These are phyloP conservation scores for Pseudomyrmex concolor DNA, from an alignment of 1,140 invertebrate species.

Conservation along the genomic window DNA sequence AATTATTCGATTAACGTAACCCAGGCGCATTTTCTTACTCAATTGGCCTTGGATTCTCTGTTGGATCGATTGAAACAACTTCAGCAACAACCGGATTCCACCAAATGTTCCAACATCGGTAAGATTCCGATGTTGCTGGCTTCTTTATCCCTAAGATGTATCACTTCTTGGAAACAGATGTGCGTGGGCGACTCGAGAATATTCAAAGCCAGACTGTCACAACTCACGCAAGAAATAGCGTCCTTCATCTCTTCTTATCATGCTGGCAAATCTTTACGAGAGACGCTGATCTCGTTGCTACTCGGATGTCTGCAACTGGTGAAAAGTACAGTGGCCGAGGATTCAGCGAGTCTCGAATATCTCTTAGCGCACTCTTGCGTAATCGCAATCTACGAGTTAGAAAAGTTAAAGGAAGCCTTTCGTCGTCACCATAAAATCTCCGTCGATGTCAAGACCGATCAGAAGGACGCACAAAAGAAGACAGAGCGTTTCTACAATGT, in stretches of 20 bases:
- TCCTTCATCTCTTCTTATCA: conserved; percentile 74
- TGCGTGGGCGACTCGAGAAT: conserved; percentile 74
- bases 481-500: conserved; percentile 37
- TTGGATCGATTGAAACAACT: conserved; percentile 75
- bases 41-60: conserved; percentile 76
- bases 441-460: conserved; percentile 17
- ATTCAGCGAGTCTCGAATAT: conserved; percentile 78
- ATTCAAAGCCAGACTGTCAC: conserved; percentile 76
- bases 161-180: conserved; percentile 78
- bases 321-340: conserved; percentile 73
- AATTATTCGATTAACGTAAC: conserved; percentile 72
- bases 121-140: conserved; percentile 80
- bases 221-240: conserved; percentile 79
- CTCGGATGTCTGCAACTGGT: conserved; percentile 81
- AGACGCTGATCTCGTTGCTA: conserved; percentile 79
- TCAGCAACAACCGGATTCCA: conserved; percentile 39
- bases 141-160: conserved; percentile 80
- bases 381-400: conserved; percentile 76
- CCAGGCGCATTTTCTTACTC: conserved; percentile 77
- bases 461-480: conserved; percentile 48
- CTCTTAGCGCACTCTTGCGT: conserved; percentile 78
- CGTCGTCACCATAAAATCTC: conserved; percentile 32
- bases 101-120: neutral
- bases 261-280: conserved; percentile 77
- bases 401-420: conserved; percentile 74